Conservation (phyloP, 2,113 vertebrate species). For the Axis porcinus region DNA sequence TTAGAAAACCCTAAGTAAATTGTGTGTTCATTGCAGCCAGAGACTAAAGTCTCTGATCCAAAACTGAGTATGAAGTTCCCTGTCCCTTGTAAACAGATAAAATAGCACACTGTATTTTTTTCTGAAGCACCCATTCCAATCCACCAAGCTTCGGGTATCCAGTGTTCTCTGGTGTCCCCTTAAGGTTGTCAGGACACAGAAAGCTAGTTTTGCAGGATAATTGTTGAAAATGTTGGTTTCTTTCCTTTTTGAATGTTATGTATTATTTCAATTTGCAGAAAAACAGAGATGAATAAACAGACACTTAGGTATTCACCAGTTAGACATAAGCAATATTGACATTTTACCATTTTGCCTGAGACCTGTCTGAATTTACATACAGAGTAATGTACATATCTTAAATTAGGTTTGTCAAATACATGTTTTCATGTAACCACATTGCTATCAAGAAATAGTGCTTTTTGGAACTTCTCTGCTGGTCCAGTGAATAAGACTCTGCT, state of each 20-base stretch:
- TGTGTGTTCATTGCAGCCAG: neutral
- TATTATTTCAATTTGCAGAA: neutral
- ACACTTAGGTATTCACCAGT: neutral
- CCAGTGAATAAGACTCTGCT: neutral
- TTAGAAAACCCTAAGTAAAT: neutral
- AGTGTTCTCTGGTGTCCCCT: neutral
- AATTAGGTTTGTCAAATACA: neutral
- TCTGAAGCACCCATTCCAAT: fast-evolving
- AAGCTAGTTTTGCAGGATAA: neutral
- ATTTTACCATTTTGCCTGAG: neutral
- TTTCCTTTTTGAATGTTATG: neutral
- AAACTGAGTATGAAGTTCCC: neutral
- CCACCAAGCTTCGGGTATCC: neutral
- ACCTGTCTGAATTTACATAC: neutral
- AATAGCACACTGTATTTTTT: neutral
- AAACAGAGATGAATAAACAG: neutral
- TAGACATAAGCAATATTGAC: neutral
- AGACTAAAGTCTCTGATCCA: neutral
- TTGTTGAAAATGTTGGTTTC: neutral
- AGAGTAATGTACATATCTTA: neutral
- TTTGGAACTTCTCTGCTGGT: neutral
- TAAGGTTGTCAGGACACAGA: neutral
- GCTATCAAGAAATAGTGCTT: neutral
- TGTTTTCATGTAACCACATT: neutral
- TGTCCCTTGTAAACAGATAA: neutral